Evolutionary conservation across 2,113 vertebrate species (phyloP), one percentile per base, ranked within the genome.

Genomic region (Tupaia chinensis): DNA sequence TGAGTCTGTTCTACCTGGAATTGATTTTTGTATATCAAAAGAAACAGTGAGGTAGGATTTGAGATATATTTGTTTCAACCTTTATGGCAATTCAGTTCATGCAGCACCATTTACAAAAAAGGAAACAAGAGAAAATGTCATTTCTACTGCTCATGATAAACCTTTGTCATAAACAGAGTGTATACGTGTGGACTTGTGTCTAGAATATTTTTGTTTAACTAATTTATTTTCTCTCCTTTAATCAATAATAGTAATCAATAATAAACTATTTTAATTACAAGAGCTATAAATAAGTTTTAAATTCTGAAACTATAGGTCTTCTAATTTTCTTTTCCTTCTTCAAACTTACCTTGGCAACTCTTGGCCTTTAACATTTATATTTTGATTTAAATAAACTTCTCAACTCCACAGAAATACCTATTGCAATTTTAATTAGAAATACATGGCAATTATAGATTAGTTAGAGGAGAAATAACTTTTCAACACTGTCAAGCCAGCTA

Each of bases 301-400:
- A 69, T 84, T 60, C 10, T 65, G 34, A 16, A 70, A 20, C 27
- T 68, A 20, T 23, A 68, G 19, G 8, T 61, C 20, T 85, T 66
- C 78, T n/a, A 84, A 34, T 54, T 92, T 78, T 78, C 20, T 29
- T 82, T 88, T 60, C 65, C 32, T 90, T 91, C 84, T 61, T 87
- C 65, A 79, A 44, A 13, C 10, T 83, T 32, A 53, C 74, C 15
- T 17, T 84, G 25, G 15, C 58, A 84, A 65, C 74, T 76, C n/a
- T 82, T 73, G 14, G 10, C 69, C 44, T 95, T 95, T 66, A 65
- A 82, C 3, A 72, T 87, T 79, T 94, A 65, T 23, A 15, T 19
- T 14, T 65, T 72, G 29, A 82, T 86, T 87, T 95, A 94, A 89
- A 92, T 69, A 34, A 90, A 9, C 19, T 87, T 79, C 60, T 73